These are phyloP conservation scores for Chesias legatella DNA, from an alignment of 2,888 invertebrate genomes.

Conservation along the genomic window DNA sequence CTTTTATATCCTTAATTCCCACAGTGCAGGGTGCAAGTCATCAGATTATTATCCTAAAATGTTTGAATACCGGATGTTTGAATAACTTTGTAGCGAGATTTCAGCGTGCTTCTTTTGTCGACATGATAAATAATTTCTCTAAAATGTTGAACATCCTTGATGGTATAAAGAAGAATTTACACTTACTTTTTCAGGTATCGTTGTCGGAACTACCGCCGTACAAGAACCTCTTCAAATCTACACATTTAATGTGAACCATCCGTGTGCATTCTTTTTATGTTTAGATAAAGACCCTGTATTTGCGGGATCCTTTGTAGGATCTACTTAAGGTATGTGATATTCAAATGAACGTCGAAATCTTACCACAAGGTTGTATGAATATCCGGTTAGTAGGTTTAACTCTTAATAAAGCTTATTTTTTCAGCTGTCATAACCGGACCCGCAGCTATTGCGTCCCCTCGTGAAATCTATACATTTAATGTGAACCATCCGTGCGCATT, in stretches of 20 bases:
- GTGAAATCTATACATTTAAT: neutral
- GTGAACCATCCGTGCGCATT: neutral
- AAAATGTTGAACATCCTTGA: too few species aligned
- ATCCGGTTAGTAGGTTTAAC: too few species aligned
- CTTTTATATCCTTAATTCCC: too few species aligned
- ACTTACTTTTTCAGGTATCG: constrained; percentile 27
- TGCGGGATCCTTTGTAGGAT: constrained; percentile 26
- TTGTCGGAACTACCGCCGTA: constrained; percentile 22
- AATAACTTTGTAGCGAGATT: too few species aligned
- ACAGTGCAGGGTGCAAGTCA: too few species aligned
- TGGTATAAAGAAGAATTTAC: too few species aligned
- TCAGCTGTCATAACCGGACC: neutral
- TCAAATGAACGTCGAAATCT: too few species aligned
- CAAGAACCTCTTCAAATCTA: constrained; percentile 3
- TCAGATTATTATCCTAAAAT: too few species aligned
- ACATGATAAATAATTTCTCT: too few species aligned
- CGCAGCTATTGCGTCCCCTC: neutral
- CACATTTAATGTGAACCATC: constrained; percentile 23
- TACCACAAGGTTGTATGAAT: too few species aligned
- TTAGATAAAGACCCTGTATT: constrained; percentile 20
- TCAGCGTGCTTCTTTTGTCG: too few species aligned
- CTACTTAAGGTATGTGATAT: neutral
- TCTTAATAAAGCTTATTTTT: neutral
- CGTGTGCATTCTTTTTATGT: constrained; percentile 24
- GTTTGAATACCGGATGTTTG: too few species aligned